Percentiles rank a stretch among this genome's conserved stretches.
phyloP scores from a whole-genome alignment of 2,888 invertebrate species.

The Acanthosepion pharaonis region DNA sequence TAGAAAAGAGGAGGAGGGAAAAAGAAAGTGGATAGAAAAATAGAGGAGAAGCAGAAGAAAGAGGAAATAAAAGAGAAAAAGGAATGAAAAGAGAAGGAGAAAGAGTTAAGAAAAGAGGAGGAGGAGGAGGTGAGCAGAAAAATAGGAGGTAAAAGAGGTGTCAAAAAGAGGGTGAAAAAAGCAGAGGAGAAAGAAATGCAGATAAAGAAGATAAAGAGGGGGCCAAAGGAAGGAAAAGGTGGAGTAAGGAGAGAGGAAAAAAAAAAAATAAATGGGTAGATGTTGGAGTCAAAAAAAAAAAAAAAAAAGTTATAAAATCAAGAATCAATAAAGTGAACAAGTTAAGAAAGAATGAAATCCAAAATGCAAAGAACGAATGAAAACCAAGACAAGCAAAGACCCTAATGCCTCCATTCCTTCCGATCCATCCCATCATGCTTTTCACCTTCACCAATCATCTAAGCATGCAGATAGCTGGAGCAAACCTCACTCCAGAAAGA shows the following conservation, averaged over 20 bases:
- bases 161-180: not conserved
- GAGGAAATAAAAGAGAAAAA: not conserved
- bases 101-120: not conserved
- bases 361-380: not conserved
- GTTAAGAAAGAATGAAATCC: not conserved
- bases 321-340: too few species aligned
- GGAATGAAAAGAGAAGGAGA: not conserved
- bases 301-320: not conserved
- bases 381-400: not conserved
- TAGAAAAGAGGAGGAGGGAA: too few species aligned
- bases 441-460: not conserved
- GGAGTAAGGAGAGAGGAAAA: not conserved
- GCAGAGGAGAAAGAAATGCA: too few species aligned
- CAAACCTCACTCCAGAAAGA: not conserved
- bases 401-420: not conserved
- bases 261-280: not conserved
- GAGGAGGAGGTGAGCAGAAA: too few species aligned
- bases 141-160: not conserved
- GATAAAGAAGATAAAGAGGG: not conserved
- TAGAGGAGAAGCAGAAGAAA: not conserved
- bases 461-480: not conserved
- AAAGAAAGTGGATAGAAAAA: not conserved
- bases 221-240: rapidly evolving
- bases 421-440: not conserved
- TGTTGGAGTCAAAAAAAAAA: not conserved